These are phyloP conservation scores for Sturnus vulgaris DNA, from an alignment of 2,113 vertebrate species.

Conservation along the genomic window DNA sequence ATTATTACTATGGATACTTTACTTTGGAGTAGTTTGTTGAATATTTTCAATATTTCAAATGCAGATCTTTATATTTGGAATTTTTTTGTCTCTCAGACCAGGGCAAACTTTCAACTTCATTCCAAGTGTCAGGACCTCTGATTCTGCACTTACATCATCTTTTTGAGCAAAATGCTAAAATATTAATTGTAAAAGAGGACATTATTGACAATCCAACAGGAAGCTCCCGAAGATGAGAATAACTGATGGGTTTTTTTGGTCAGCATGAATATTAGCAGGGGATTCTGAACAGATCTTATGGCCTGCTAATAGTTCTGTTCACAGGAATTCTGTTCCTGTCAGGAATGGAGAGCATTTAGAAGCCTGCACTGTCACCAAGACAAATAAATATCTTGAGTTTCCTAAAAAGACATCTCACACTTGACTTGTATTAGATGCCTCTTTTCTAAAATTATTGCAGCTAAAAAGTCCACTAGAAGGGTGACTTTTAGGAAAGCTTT, in stretches of 20 bases:
- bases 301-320: not conserved
- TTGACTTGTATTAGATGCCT: not conserved
- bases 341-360: not conserved
- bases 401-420: not conserved
- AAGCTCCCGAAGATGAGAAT: not conserved
- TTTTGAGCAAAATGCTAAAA: not conserved
- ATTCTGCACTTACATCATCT: not conserved
- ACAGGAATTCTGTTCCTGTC: not conserved
- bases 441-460: conserved; percentile 8
- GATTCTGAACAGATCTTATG: not conserved
- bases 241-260: not conserved
- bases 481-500: not conserved
- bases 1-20: not conserved
- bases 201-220: not conserved
- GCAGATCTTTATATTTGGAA: not conserved
- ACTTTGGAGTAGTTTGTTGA: not conserved
- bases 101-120: not conserved
- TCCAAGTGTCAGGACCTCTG: not conserved
- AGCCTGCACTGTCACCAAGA: not conserved
- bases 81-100: not conserved
- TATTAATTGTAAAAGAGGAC: not conserved
- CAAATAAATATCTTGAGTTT: conserved; percentile 17
- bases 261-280: not conserved
- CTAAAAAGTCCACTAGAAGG: not conserved
- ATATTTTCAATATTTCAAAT: not conserved